These are phyloP conservation scores for Prosapia bicincta DNA, from an alignment of 2,888 invertebrate genomes.

Conservation along the genomic window DNA sequence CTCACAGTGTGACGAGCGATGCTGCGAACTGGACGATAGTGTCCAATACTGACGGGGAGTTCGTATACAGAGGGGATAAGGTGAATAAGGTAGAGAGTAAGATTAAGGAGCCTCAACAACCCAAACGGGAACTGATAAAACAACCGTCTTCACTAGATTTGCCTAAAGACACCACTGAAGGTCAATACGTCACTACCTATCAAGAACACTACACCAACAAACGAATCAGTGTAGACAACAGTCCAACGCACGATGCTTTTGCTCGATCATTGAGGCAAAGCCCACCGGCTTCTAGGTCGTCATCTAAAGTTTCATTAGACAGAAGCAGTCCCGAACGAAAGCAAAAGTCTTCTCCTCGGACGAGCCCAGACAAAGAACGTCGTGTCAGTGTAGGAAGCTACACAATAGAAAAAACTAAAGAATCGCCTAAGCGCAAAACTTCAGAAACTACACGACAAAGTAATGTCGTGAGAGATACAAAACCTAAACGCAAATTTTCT, in stretches of 20 bases:
- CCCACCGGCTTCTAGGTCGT: slow-evolving; percentile 47
- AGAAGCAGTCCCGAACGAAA: slow-evolving; percentile 44
- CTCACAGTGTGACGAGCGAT: slow-evolving; percentile 35
- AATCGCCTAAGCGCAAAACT: slow-evolving; percentile 24
- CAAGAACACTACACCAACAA: slow-evolving; percentile 56
- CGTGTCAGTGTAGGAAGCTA: slow-evolving; percentile 37
- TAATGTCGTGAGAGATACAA: slow-evolving; percentile 29
- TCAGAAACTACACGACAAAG: slow-evolving; percentile 29
- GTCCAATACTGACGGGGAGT: slow-evolving; percentile 36
- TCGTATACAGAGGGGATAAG: slow-evolving; percentile 36
- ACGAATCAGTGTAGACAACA: slow-evolving; percentile 59
- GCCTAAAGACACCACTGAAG: slow-evolving; percentile 37
- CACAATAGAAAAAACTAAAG: slow-evolving; percentile 34
- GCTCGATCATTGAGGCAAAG: slow-evolving; percentile 65
- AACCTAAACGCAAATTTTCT: slow-evolving; percentile 38
- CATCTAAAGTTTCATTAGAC: slow-evolving; percentile 36
- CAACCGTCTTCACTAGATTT: slow-evolving; percentile 33
- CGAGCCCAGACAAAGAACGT: slow-evolving; percentile 36
- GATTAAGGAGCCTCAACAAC: slow-evolving; percentile 9
- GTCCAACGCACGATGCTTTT: slow-evolving; percentile 73
- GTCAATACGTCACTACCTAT: slow-evolving; percentile 59
- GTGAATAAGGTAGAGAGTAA: not conserved
- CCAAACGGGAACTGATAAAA: slow-evolving; percentile 33
- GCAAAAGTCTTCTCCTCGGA: slow-evolving; percentile 30
- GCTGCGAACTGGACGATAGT: slow-evolving; percentile 39